Evolutionary conservation across 2,888 invertebrate genomes (phyloP).

Genomic region (Ectemnius cavifrons): DNA sequence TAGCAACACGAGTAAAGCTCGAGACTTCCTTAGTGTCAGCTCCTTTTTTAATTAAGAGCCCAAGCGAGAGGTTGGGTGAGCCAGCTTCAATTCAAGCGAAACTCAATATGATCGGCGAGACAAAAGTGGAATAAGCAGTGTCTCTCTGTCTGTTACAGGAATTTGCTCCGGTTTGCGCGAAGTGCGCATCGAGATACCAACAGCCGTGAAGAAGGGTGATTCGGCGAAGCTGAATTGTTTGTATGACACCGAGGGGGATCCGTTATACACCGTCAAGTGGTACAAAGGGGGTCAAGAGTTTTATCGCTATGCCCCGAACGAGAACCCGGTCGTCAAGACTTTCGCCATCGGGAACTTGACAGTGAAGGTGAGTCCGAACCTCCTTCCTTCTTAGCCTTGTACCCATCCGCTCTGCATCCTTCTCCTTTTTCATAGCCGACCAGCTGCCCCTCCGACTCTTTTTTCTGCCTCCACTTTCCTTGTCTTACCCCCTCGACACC

Average conservation of each 20-base stretch:
- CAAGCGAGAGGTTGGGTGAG: no score
- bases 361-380: conserved; percentile 70
- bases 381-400: background rate
- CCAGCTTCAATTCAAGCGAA: background rate
- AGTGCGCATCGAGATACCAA: conserved; percentile 74
- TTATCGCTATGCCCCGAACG: conserved; percentile 75
- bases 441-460: background rate
- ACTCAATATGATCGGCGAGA: conserved; percentile 7
- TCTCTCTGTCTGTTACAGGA: conserved; percentile 60
- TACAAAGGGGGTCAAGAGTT: conserved; percentile 75
- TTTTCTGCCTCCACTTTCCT: background rate
- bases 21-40: conserved; percentile 7
- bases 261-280: conserved; percentile 75
- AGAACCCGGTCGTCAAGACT: conserved; percentile 72
- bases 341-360: conserved; percentile 72
- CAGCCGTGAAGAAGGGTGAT: conserved; percentile 74
- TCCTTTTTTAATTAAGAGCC: no score
- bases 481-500: background rate
- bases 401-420: background rate
- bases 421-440: background rate
- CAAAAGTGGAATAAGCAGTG: conserved; percentile 12
- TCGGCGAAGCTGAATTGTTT: conserved; percentile 72
- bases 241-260: conserved; percentile 75
- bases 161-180: conserved; percentile 74
- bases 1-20: background rate